Conservation (phyloP, 1,140 invertebrate species). For the Zaprionus ornatus region DNA sequence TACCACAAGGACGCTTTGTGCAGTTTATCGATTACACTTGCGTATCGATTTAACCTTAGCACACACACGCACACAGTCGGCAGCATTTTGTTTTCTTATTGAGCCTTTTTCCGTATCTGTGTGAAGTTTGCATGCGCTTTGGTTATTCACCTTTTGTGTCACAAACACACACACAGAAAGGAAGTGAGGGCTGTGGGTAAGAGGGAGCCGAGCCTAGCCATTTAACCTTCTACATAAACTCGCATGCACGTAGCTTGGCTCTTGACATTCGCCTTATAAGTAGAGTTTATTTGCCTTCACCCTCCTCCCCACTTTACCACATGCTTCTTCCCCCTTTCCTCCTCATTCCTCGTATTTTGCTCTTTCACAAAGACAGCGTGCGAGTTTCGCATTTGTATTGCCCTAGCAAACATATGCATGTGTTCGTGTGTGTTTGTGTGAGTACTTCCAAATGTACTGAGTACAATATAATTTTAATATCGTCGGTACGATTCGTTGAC, state of each 20-base stretch:
- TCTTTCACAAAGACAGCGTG: slow-evolving; percentile 17
- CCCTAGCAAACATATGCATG: slow-evolving; percentile 9
- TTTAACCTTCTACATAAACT: slow-evolving; percentile 57
- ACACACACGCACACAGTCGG: slow-evolving; percentile 30
- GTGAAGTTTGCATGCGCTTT: slow-evolving; percentile 49
- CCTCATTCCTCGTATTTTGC: not conserved
- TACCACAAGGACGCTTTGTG: slow-evolving; percentile 31
- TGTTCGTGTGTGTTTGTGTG: not conserved
- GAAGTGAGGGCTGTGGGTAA: not conserved
- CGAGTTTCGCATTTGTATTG: slow-evolving; percentile 27
- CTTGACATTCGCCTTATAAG: slow-evolving; percentile 76
- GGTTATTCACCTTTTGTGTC: slow-evolving; percentile 74
- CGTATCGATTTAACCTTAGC: slow-evolving; percentile 63
- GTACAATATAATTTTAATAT: slow-evolving; percentile 33
- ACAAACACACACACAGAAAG: slow-evolving; percentile 9
- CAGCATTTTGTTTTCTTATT: slow-evolving; percentile 34
- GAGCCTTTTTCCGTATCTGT: slow-evolving; percentile 11
- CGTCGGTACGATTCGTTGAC: slow-evolving; percentile 37
- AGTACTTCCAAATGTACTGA: slow-evolving; percentile 6
- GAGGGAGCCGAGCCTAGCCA: slow-evolving; percentile 52
- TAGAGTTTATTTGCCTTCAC: slow-evolving; percentile 20
- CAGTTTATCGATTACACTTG: slow-evolving; percentile 58
- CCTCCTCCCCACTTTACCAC: not conserved
- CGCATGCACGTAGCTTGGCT: slow-evolving; percentile 40
- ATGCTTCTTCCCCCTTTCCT: not conserved